Base-by-base conservation (phyloP, 2,113 vertebrate genomes). In the Grus americana region DNA sequence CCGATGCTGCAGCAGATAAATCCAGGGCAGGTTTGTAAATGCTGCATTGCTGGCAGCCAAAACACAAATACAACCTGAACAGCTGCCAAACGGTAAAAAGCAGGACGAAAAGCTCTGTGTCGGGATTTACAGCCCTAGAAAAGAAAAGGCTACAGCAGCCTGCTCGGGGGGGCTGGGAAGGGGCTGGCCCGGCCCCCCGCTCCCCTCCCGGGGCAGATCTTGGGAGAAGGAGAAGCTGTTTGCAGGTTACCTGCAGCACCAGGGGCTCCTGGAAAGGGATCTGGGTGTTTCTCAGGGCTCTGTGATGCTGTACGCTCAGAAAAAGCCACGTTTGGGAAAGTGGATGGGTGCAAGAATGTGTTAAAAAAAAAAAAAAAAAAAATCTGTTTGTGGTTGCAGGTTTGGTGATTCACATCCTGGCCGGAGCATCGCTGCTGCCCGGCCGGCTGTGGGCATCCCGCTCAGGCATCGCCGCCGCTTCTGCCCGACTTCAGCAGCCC, bases 41-140 rank as follows among this genome's bases (percentile, higher is more conserved):
- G 95, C 96, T 93, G 95, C 96, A 96, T 81, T 85, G 95, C 94
- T 91, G 95, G 96, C 96, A 96, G 95, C 91, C 96, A 67, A 87
- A 91, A 95, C 95, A 89, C 94, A 96, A 96, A 92, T 15, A 91
- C 89, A 74, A 73, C 94, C 96, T 87, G 95, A 95, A 50, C 0
- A 14, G 84, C 94, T 94, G 94, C 96, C 96, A 96, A 72, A n/a
- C 34, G 34, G 90, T 9, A 22, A 79, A 80, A 78, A 78, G 8
- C 36, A 58, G 0, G 0, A 2, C 2, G 30, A 40, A 44, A 78
- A 65, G 10, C 63, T 95, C 76, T 10, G 67, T 79, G 79, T 75
- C 49, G 63, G 88, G 91, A 80, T 90, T 93, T 94, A 93, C 91
- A 90, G 92, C 82, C 79, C 86, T 27, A 13, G 76, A 89, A 80